Percentiles rank a stretch among this genome's conserved stretches.
Conservation (phyloP, 2,888 invertebrate genomes). For the Lasius fuliginosus region DNA sequence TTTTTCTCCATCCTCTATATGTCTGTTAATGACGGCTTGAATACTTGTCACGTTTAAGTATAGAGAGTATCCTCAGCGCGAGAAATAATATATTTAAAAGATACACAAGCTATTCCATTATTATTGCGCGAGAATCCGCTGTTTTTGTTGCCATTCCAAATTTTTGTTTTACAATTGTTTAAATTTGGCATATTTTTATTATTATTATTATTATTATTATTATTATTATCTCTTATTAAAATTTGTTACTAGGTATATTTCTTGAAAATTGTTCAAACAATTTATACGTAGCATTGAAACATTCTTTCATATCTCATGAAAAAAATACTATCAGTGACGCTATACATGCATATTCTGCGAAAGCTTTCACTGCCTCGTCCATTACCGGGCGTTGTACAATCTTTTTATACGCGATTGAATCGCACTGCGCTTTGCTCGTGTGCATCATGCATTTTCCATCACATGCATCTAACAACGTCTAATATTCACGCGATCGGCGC, state of each 20-base stretch:
- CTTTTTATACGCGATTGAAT: conserved; percentile 43
- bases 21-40: conserved; percentile 47
- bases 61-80: not conserved
- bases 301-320: not conserved
- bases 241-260: not conserved
- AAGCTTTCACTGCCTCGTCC: conserved; percentile 5
- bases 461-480: conserved; percentile 28
- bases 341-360: not conserved
- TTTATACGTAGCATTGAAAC: not conserved
- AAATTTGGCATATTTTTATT: not conserved
- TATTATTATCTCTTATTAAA: not conserved
- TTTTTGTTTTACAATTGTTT: not conserved
- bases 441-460: conserved; percentile 39
- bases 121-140: not conserved
- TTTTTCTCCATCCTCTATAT: conserved; percentile 32
- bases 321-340: not conserved
- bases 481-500: conserved; percentile 26
- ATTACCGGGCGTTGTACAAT: conserved; percentile 30
- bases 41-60: conserved; percentile 45
- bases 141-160: not conserved
- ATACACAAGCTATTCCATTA: not conserved
- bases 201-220: not conserved
- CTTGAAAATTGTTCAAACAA: not conserved
- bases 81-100: not conserved
- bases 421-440: conserved; percentile 35